Evolutionary conservation across 2,113 vertebrate genomes (phyloP).

Genomic region (Oceanodroma tethys): DNA sequence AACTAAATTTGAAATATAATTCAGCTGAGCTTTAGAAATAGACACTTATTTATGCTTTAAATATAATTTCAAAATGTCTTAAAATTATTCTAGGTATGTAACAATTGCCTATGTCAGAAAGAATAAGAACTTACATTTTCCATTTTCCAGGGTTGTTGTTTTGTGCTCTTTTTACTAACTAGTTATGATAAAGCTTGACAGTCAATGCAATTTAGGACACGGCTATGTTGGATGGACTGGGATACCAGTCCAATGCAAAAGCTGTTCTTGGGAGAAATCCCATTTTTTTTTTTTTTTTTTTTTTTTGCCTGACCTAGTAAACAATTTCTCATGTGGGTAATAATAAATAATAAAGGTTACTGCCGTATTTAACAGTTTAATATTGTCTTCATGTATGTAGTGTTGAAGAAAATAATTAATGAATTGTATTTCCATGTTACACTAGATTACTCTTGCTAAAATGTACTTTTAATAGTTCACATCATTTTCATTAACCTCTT

Average conservation of each 20-base stretch:
- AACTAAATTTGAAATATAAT: background rate
- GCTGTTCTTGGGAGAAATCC: background rate
- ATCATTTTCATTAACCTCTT: constrained; percentile 2
- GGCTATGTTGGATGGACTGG: background rate
- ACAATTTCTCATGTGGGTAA: background rate
- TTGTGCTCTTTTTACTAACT: background rate
- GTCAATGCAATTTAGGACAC: background rate
- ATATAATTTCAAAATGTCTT: background rate
- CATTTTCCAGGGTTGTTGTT: background rate
- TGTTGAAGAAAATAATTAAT: background rate
- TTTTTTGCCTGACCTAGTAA: background rate
- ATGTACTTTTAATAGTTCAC: background rate
- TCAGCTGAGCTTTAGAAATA: background rate
- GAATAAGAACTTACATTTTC: background rate
- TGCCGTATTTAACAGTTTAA: background rate
- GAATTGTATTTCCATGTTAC: background rate
- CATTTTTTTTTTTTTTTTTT: background rate
- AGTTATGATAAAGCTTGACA: background rate
- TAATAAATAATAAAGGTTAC: background rate
- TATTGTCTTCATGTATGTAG: background rate
- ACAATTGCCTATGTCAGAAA: background rate
- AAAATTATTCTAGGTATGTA: background rate
- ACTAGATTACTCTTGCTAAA: background rate
- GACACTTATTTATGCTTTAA: background rate
- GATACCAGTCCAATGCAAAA: background rate